These are phyloP conservation scores for Triplophysa dalaica DNA, from an alignment of 2,113 vertebrate genomes.

Conservation along the genomic window DNA sequence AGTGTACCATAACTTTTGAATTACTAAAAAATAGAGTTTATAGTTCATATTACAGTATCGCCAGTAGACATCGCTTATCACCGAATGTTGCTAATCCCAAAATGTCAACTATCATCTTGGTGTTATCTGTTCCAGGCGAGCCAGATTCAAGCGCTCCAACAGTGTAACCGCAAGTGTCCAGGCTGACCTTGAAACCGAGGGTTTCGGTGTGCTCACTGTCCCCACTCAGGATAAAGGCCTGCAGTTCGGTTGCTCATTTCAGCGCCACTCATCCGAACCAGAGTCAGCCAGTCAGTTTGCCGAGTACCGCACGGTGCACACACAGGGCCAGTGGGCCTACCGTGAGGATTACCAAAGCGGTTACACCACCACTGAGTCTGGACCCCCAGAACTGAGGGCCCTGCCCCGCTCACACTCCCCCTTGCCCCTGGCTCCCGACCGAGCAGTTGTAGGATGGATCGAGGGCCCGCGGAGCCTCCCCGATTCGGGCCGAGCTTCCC, in stretches of 20 bases:
- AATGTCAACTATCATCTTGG: conserved; percentile 1
- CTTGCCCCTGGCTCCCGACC: conserved; percentile 74
- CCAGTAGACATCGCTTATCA: neutral
- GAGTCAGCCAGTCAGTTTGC: conserved; percentile 87
- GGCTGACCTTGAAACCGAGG: conserved; percentile 94
- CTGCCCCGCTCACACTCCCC: conserved; percentile 72
- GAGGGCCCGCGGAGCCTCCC: conserved; percentile 94
- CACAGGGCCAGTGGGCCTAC: conserved; percentile 97
- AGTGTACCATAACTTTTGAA: neutral
- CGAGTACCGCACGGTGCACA: conserved; percentile 96
- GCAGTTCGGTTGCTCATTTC: conserved; percentile 95
- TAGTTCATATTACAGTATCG: neutral
- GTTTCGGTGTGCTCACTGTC: conserved; percentile 79
- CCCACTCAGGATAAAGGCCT: conserved; percentile 94
- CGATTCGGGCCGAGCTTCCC: conserved; percentile 90
- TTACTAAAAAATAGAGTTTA: neutral
- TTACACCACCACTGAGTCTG: conserved; percentile 73
- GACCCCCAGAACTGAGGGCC: conserved; percentile 71
- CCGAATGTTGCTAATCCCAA: neutral
- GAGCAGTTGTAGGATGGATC: conserved; percentile 76
- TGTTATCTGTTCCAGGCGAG: conserved; percentile 74
- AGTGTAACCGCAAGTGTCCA: conserved; percentile 96
- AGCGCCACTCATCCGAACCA: conserved; percentile 92
- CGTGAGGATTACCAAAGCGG: conserved; percentile 91
- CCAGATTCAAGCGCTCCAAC: conserved; percentile 97